Base-by-base conservation (phyloP, 2,113 vertebrate genomes). In the Neogobius melanostomus region DNA sequence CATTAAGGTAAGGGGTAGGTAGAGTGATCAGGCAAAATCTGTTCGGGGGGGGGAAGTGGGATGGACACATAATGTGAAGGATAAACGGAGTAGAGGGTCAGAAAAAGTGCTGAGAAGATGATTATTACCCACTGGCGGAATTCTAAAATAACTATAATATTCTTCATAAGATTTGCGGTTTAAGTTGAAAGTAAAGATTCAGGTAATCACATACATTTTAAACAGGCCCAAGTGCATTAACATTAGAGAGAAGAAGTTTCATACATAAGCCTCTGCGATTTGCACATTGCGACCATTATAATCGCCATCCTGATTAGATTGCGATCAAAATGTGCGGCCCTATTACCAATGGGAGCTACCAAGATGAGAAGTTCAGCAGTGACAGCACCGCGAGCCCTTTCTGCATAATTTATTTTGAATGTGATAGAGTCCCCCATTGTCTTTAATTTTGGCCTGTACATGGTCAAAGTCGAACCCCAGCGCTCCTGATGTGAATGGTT, bases 391-490 rank as follows among this genome's bases (percentile, higher is more conserved):
- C 36, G 0, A 47, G 51, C 36, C n/a, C 65, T 68, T 69, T 54
- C 48, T 84, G 76, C 75, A 82, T 72, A 82, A 82, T 85, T 85
- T 76, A 77, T 81, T 61, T 53, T n/a, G 62, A 42, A 69, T 71
- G 71, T 73, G 72, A 85, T 75, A 61, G 69, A 68, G 72, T n/a
- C 7, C 10, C 10, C 59, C 52, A 28, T 45, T 28, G 48, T 68
- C 66, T 69, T 76, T 48, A 63, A 60, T 16, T 43, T 62, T 60
- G 61, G 64, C 70, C 77, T 76, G 65, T 54, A 79, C 64, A 47
- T 21, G 28, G 16, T 11, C 8, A 50, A 43, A 51, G 68, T 28
- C 42, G 16, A 51, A 49, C 50, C 54, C 42, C 45, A 36, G n/a
- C 1, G 51, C 51, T 53, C 16, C 15, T 5, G 36, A 6, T 47